Conservation (phyloP, 2,797 vertebrate species). For the Limnodromus scolopaceus region DNA sequence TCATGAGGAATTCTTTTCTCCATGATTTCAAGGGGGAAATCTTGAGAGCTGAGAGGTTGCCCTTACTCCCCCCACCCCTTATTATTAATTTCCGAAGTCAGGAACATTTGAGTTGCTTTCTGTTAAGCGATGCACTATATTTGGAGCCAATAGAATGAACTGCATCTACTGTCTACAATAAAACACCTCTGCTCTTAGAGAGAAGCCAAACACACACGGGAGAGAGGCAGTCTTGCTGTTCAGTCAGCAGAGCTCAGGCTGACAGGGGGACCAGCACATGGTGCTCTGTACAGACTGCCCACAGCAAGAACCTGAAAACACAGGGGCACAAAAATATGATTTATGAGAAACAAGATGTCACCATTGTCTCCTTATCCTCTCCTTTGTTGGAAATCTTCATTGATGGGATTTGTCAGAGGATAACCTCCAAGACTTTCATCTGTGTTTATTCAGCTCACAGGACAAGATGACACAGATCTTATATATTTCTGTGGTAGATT, state of each 20-base stretch:
- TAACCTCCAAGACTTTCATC: not conserved
- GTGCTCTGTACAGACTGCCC: not conserved
- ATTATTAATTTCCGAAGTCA: not conserved
- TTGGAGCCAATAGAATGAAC: not conserved
- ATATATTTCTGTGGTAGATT: not conserved
- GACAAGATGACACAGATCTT: not conserved
- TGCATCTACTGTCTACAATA: not conserved
- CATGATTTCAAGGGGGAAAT: not conserved
- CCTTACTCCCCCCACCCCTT: not conserved
- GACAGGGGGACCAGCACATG: rapidly evolving
- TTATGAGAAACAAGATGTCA: not conserved
- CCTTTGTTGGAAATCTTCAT: not conserved
- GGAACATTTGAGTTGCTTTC: not conserved
- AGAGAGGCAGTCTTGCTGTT: not conserved
- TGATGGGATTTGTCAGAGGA: not conserved
- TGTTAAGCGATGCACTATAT: rapidly evolving
- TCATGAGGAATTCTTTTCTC: not conserved
- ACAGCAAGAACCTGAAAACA: rapidly evolving
- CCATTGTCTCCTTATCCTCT: not conserved
- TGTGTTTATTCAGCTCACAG: not conserved
- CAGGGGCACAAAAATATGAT: rapidly evolving
- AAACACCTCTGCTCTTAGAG: not conserved
- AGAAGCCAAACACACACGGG: rapidly evolving
- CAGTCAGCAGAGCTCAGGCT: not conserved
- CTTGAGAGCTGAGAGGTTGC: not conserved